Percentiles rank a stretch among this genome's conserved stretches.
Conservation (phyloP, 1,140 invertebrate species). For the Globodera ellingtonae region DNA sequence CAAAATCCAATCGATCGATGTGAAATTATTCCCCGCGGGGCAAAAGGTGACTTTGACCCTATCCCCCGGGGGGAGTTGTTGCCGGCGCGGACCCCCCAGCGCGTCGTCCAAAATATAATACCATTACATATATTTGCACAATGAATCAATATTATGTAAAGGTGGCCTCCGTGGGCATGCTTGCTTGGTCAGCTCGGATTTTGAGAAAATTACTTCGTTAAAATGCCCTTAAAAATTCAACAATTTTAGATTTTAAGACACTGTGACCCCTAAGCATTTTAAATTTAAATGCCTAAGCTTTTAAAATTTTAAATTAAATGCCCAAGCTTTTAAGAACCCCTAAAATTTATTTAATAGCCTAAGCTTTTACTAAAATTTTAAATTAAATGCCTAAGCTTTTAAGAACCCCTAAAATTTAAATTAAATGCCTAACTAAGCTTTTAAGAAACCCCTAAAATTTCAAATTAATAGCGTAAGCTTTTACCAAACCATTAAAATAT, state of each 20-base stretch:
- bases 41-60: neutral
- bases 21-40: neutral
- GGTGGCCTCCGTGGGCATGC: neutral
- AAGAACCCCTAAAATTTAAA: too few relatives aligned
- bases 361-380: too few relatives aligned
- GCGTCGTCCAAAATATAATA: slow-evolving; percentile 11
- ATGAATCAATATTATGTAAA: slow-evolving; percentile 25
- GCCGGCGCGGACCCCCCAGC: neutral
- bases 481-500: too few relatives aligned
- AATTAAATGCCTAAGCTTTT: too few relatives aligned
- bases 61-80: neutral
- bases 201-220: neutral
- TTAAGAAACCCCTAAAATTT: too few relatives aligned
- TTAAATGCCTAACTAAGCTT: too few relatives aligned
- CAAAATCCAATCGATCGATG: neutral
- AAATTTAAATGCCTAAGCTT: too few relatives aligned
- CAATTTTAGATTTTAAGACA: neutral
- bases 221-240: neutral
- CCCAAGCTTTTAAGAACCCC: too few relatives aligned
- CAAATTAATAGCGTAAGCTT: too few relatives aligned
- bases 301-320: too few relatives aligned
- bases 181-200: neutral
- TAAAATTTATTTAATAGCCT: too few relatives aligned
- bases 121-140: slow-evolving; percentile 12
- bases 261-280: too few relatives aligned